phyloP scores from a whole-genome alignment of 2,113 vertebrate species.

The Pavo muticus region DNA sequence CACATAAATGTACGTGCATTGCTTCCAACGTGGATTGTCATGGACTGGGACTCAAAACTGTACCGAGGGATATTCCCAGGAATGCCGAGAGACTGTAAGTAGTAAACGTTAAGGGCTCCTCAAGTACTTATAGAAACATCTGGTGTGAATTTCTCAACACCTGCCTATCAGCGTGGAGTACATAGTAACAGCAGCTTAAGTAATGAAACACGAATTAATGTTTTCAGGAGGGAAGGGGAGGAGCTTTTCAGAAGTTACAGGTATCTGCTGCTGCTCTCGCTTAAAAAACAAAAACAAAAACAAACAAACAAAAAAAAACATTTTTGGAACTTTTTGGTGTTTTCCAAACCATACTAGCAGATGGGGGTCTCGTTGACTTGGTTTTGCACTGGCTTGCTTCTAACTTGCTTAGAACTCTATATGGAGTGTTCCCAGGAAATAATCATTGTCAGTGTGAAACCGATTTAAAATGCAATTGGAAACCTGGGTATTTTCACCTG shows the following conservation, averaged over 20 bases:
- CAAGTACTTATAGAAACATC: not conserved
- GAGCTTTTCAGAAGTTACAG: not conserved
- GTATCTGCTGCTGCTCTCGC: not conserved
- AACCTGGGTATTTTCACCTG: constrained; percentile 34
- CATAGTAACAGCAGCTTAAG: not conserved
- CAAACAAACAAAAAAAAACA: rapidly evolving
- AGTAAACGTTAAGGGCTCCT: not conserved
- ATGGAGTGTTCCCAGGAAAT: not conserved
- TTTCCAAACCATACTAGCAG: not conserved
- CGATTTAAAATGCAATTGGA: not conserved
- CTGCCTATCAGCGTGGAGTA: not conserved
- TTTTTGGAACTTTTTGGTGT: not conserved
- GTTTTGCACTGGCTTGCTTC: not conserved
- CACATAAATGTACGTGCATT: constrained; percentile 96
- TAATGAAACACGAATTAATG: not conserved
- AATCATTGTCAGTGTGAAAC: not conserved
- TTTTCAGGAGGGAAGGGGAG: constrained; percentile 46
- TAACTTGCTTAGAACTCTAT: not conserved
- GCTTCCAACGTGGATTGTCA: constrained; percentile 98
- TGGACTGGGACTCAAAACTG: constrained; percentile 88
- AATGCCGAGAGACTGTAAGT: constrained; percentile 97
- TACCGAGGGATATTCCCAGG: constrained; percentile 93
- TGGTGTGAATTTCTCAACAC: constrained; percentile 18
- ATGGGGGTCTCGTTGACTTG: not conserved
- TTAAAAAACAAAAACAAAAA: not conserved